phyloP scores from a whole-genome alignment of 2,113 vertebrate species.

The Prinia subflava region DNA sequence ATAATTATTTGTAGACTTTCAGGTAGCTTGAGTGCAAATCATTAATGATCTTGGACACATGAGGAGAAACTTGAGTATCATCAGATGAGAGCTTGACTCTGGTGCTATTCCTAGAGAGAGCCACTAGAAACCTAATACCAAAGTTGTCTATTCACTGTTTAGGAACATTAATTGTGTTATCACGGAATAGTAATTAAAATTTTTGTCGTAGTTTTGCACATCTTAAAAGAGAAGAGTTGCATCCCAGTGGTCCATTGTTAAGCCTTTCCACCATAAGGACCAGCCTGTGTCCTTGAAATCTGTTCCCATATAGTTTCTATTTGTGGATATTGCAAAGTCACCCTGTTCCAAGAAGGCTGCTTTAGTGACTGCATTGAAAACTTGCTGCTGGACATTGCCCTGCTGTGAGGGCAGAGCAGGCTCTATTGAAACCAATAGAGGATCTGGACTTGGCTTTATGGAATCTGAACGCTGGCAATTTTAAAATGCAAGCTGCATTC shows the following conservation, averaged over 20 bases:
- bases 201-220: neutral
- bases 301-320: neutral
- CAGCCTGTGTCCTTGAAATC: neutral
- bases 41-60: neutral
- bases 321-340: neutral
- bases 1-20: neutral
- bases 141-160: neutral
- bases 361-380: neutral
- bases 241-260: neutral
- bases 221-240: neutral
- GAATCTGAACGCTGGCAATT: constrained; percentile 34
- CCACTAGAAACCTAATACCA: neutral
- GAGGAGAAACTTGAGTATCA: neutral
- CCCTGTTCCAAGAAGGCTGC: accelerated
- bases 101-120: neutral
- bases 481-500: constrained; percentile 48
- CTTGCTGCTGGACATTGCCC: neutral
- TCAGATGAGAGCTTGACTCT: neutral
- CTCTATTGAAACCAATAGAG: neutral
- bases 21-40: neutral
- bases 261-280: neutral
- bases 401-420: neutral
- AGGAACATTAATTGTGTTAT: neutral
- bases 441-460: neutral
- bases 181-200: neutral